Evolutionary conservation across 2,888 invertebrate genomes (phyloP).

Genomic region (Ornithoptera priamus): DNA sequence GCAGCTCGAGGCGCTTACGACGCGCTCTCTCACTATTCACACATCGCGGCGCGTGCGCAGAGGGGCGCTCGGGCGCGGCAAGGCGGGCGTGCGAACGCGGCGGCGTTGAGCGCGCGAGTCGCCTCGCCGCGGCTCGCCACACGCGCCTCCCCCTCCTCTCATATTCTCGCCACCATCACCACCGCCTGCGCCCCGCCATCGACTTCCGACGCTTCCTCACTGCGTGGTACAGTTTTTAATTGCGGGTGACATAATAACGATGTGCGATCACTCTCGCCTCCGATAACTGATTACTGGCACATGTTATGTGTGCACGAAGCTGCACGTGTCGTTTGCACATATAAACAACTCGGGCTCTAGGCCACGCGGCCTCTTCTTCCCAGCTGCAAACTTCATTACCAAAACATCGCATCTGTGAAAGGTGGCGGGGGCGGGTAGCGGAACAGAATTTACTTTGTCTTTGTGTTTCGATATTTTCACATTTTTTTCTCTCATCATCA

Average conservation of each 20-base stretch:
- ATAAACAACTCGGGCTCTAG: constrained; percentile 48
- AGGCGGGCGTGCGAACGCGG: constrained; percentile 51
- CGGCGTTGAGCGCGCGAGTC: constrained; percentile 57
- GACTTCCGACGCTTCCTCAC: constrained; percentile 32
- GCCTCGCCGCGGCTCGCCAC: constrained; percentile 42
- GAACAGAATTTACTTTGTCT: not conserved
- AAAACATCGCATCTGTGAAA: constrained; percentile 5
- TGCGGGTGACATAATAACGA: constrained; percentile 52
- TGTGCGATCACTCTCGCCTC: constrained; percentile 60
- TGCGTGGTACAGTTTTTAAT: constrained; percentile 55
- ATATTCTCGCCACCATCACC: constrained; percentile 34
- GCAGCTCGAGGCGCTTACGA: constrained; percentile 53
- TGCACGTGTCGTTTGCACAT: constrained; percentile 57
- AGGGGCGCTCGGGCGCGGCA: constrained; percentile 38
- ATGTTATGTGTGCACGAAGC: constrained; percentile 49
- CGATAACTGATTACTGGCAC: constrained; percentile 56
- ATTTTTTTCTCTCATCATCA: not conserved
- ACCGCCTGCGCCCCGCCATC: constrained; percentile 37
- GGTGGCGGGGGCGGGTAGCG: not conserved
- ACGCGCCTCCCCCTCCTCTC: constrained; percentile 32
- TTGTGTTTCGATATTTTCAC: not conserved
- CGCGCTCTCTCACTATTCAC: constrained; percentile 58
- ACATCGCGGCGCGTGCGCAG: constrained; percentile 66
- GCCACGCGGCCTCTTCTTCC: constrained; percentile 6
- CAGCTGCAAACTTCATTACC: constrained; percentile 11